These are phyloP conservation scores for Acinonyx jubatus DNA, from an alignment of 2,113 vertebrate species.

Conservation along the genomic window DNA sequence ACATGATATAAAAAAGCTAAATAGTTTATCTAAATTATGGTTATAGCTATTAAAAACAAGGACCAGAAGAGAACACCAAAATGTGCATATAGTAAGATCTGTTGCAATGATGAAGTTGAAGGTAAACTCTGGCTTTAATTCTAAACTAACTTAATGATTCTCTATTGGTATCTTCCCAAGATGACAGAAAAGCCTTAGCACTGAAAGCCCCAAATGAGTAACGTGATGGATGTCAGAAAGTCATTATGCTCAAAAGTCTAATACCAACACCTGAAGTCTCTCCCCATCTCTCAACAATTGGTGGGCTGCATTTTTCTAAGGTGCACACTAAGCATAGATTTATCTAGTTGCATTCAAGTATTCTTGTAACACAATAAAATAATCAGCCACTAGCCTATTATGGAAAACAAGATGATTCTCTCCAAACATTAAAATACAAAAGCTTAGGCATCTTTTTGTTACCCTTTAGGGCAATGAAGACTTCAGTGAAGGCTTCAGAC, in stretches of 20 bases:
- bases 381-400: not conserved
- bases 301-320: not conserved
- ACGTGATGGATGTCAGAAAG: not conserved
- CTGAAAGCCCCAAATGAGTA: not conserved
- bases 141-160: conserved; percentile 19
- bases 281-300: not conserved
- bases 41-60: not conserved
- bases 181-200: not conserved
- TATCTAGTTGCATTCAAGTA: not conserved
- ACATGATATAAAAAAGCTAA: not conserved
- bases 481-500: not conserved
- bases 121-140: conserved; percentile 40
- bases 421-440: not conserved
- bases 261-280: not conserved
- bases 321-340: not conserved
- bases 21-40: not conserved
- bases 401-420: conserved; percentile 22
- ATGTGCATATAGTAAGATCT: not conserved
- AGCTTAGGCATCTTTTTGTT: not conserved
- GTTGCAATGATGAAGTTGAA: not conserved
- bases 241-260: not conserved
- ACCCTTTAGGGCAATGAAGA: not conserved
- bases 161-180: not conserved
- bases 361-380: conserved; percentile 19
- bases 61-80: conserved; percentile 20